A percentile compares a stretch with the other conserved stretches of the same genome.
These are phyloP conservation scores for Volucella zonaria DNA, from an alignment of 2,888 invertebrate genomes.

Conservation along the genomic window DNA sequence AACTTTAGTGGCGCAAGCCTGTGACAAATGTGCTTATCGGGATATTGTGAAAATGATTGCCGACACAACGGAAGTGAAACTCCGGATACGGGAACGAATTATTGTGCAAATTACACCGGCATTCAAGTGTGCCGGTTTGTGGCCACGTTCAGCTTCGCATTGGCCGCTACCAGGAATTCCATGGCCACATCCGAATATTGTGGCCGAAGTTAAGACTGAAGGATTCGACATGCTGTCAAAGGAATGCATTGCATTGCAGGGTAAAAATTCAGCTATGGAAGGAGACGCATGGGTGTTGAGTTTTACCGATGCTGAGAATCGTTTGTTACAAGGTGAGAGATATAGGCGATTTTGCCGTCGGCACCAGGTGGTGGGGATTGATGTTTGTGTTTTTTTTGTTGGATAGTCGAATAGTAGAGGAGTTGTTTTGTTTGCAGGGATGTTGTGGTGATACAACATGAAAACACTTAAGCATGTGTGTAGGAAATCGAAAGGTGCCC, in stretches of 20 bases:
- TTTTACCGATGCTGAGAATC: conserved; percentile 95
- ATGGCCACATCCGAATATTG: conserved; percentile 96
- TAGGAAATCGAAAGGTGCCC: too few species aligned
- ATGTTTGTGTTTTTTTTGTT: not conserved
- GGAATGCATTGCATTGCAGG: conserved; percentile 92
- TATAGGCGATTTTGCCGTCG: conserved; percentile 70
- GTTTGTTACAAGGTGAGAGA: conserved; percentile 88
- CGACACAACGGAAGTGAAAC: conserved; percentile 96
- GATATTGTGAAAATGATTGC: conserved; percentile 97
- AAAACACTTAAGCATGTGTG: too few species aligned
- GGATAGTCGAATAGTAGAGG: too few species aligned
- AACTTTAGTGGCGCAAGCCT: conserved; percentile 93
- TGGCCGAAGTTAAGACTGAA: conserved; percentile 96
- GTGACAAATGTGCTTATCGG: conserved; percentile 96
- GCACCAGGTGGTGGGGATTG: conserved; percentile 37
- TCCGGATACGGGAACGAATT: conserved; percentile 94
- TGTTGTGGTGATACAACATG: too few species aligned
- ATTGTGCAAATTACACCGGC: conserved; percentile 98
- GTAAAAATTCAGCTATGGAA: conserved; percentile 95
- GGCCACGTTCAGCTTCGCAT: conserved; percentile 96
- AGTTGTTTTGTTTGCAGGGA: too few species aligned
- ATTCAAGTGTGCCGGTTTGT: conserved; percentile 96
- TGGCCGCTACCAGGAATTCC: conserved; percentile 96
- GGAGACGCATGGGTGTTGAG: conserved; percentile 98
- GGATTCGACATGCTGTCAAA: conserved; percentile 97